Evolutionary conservation across 2,113 vertebrate genomes (phyloP).

Genomic region (Odobenus rosmarus): DNA sequence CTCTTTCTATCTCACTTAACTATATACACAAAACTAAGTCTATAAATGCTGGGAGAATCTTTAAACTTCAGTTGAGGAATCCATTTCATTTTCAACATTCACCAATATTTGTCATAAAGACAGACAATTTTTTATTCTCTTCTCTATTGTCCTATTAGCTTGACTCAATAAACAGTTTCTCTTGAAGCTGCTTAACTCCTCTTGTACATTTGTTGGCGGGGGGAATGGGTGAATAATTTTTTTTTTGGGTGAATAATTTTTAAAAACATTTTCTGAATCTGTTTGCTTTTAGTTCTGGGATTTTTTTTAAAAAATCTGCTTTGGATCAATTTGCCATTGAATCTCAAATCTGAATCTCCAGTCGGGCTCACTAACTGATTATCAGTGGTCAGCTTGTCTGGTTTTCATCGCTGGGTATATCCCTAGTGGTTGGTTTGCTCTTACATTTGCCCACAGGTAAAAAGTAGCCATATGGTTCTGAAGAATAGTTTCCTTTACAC

Average conservation of each 20-base stretch:
- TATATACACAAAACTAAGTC: neutral
- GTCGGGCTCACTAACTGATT: neutral
- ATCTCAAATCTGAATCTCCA: neutral
- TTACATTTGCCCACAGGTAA: neutral
- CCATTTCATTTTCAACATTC: neutral
- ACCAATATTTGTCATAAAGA: neutral
- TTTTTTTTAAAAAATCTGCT: neutral
- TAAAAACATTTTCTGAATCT: neutral
- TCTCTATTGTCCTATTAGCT: neutral
- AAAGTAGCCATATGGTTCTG: neutral
- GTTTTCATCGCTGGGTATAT: neutral
- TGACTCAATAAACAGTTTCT: neutral
- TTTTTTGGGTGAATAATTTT: neutral
- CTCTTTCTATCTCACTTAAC: neutral
- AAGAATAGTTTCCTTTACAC: neutral
- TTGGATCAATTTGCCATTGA: neutral
- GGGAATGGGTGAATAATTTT: neutral
- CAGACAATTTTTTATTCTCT: neutral
- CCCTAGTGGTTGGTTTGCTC: neutral
- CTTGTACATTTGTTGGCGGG: neutral
- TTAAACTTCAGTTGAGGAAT: neutral
- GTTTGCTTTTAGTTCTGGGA: neutral
- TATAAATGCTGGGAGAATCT: neutral
- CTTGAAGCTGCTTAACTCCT: neutral
- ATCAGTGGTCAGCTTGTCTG: neutral